These are phyloP conservation scores for Galerucella pusilla DNA, from an alignment of 2,888 invertebrate species.

Conservation along the genomic window DNA sequence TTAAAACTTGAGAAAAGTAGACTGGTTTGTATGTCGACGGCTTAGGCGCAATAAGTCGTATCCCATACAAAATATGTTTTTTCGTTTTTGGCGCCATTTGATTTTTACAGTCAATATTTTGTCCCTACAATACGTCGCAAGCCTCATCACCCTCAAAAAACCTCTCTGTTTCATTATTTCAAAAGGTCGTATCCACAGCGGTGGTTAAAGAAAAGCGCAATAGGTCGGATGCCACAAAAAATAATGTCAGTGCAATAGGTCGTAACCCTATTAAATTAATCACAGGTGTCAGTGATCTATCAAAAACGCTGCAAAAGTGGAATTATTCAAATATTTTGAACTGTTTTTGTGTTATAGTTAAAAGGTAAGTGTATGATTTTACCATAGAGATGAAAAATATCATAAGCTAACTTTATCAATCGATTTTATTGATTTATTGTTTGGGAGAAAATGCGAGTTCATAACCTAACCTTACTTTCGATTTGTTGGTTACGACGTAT, in stretches of 20 bases:
- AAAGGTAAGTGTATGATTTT: no score
- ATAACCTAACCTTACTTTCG: no score
- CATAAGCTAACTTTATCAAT: no score
- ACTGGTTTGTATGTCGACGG: neutral
- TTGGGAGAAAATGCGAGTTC: no score
- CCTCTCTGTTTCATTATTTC: conserved; percentile 1
- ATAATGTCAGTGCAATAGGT: neutral
- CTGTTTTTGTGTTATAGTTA: neutral
- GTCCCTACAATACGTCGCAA: neutral
- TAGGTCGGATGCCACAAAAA: conserved; percentile 3
- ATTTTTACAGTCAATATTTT: neutral
- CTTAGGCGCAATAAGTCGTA: neutral
- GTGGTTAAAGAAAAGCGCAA: neutral
- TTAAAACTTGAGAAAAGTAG: no score
- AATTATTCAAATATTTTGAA: conserved; percentile 3
- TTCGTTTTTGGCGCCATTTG: conserved; percentile 3
- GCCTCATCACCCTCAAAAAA: neutral
- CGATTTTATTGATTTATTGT: no score
- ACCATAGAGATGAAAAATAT: no score
- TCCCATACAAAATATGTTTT: neutral
- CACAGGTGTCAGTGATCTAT: neutral
- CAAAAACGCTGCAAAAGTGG: neutral
- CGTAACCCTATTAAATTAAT: neutral
- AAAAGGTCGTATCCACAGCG: neutral
- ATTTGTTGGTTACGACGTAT: no score